Percentiles rank a stretch among this genome's conserved stretches.
Evolutionary conservation across 2,888 invertebrate genomes (phyloP).

Genomic region (Hemistola chrysoprasaria): DNA sequence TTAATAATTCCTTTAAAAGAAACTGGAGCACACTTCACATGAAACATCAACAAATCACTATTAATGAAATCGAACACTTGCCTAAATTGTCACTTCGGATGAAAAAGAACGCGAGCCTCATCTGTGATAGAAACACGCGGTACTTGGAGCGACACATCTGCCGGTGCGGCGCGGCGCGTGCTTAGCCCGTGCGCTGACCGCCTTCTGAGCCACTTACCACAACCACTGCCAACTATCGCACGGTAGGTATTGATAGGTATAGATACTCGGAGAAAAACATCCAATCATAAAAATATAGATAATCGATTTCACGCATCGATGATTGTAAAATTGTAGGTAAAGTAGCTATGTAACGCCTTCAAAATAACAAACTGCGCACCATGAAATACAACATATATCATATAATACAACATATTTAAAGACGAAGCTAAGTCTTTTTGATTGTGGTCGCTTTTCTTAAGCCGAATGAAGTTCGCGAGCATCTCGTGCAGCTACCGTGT

Average conservation of each 20-base stretch:
- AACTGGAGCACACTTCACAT: not conserved
- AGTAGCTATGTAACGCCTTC: too few species aligned
- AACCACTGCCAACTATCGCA: constrained; percentile 32
- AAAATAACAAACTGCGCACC: constrained; percentile 10
- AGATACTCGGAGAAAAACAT: constrained; percentile 30
- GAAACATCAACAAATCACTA: constrained; percentile 4
- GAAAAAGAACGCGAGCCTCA: constrained; percentile 61
- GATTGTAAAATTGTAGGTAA: constrained; percentile 11
- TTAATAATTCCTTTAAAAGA: too few species aligned
- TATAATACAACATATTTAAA: too few species aligned
- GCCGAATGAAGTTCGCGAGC: constrained; percentile 13
- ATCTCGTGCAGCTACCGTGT: constrained; percentile 22
- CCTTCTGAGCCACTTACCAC: constrained; percentile 31
- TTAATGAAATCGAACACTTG: constrained; percentile 48
- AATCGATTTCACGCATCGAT: constrained; percentile 49
- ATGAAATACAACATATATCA: too few species aligned
- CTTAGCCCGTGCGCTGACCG: constrained; percentile 44
- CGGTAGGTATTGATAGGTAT: constrained; percentile 14
- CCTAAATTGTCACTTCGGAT: constrained; percentile 56
- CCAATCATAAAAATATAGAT: constrained; percentile 40
- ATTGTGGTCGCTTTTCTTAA: too few species aligned
- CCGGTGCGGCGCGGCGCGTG: constrained; percentile 48
- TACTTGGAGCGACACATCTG: constrained; percentile 57
- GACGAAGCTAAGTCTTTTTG: too few species aligned
- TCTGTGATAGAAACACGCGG: constrained; percentile 50